Evolutionary conservation across 2,797 vertebrate genomes (phyloP).

Genomic region (Argentina silus): DNA sequence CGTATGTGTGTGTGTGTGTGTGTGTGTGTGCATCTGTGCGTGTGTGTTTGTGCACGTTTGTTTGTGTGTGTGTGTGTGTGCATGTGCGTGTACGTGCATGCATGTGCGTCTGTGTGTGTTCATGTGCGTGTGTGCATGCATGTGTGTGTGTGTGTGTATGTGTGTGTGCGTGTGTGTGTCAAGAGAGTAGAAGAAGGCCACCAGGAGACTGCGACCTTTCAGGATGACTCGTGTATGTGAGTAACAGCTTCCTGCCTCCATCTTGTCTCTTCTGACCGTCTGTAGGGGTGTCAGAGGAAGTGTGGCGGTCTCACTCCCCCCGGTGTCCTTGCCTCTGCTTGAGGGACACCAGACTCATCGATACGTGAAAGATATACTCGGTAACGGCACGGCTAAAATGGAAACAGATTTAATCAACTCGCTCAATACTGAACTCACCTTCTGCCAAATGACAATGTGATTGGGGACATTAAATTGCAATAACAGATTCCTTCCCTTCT

Average conservation of each 20-base stretch:
- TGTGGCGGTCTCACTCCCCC: slow-evolving; percentile 27
- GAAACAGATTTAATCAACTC: slow-evolving; percentile 65
- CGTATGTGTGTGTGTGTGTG: too few species aligned
- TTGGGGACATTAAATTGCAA: slow-evolving; percentile 65
- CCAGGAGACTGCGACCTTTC: slow-evolving; percentile 42
- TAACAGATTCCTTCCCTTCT: slow-evolving; percentile 39
- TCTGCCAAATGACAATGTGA: slow-evolving; percentile 68
- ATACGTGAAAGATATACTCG: slow-evolving; percentile 65
- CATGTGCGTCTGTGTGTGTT: too few species aligned
- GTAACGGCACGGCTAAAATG: slow-evolving; percentile 44
- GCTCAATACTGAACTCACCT: slow-evolving; percentile 62
- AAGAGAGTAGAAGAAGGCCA: neutral
- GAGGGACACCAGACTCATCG: slow-evolving; percentile 52
- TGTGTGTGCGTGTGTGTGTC: neutral
- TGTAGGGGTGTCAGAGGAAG: slow-evolving; percentile 35
- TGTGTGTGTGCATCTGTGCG: too few species aligned
- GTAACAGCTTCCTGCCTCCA: slow-evolving; percentile 55
- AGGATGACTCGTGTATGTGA: slow-evolving; percentile 60
- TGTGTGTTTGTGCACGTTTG: too few species aligned
- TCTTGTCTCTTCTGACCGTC: slow-evolving; percentile 56
- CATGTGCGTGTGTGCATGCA: too few species aligned
- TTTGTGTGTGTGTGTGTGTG: too few species aligned
- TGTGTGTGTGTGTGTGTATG: too few species aligned
- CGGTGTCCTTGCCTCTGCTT: slow-evolving; percentile 60
- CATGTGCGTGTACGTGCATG: too few species aligned